Percentiles rank a stretch among this genome's conserved stretches.
Evolutionary conservation across 2,113 vertebrate species (phyloP).

Genomic region (Lophius piscatorius): DNA sequence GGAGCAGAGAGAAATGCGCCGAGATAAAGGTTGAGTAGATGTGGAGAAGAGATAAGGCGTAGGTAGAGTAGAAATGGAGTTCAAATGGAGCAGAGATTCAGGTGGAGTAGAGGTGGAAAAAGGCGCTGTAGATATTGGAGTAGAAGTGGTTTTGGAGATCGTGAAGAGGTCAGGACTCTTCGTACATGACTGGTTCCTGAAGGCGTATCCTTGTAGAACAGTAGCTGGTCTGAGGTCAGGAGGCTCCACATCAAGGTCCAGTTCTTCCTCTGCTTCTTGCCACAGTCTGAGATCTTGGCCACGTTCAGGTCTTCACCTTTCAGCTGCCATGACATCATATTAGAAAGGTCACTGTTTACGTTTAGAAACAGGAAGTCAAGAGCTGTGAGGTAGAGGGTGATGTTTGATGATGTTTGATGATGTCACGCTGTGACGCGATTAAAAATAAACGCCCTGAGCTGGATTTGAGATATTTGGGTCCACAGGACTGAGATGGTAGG

Average conservation of each 20-base stretch:
- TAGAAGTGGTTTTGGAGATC: neutral
- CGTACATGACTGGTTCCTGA: constrained; percentile 83
- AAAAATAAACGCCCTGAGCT: too few species aligned
- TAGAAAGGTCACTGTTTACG: too few species aligned
- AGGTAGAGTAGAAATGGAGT: too few species aligned
- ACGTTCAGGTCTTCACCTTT: constrained; percentile 91
- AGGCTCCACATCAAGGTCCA: constrained; percentile 89
- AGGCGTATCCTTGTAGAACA: constrained; percentile 92
- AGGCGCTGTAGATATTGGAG: neutral
- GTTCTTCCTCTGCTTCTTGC: constrained; percentile 95
- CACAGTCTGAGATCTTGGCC: constrained; percentile 90
- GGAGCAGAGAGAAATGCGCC: too few species aligned
- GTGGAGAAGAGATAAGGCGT: too few species aligned
- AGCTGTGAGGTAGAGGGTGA: too few species aligned
- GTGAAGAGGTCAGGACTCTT: neutral
- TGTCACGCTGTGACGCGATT: too few species aligned
- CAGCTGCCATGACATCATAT: constrained; percentile 31
- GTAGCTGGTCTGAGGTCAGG: constrained; percentile 83
- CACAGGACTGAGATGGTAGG: neutral
- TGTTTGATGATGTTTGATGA: too few species aligned
- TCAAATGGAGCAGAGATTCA: neutral
- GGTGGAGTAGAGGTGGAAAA: neutral
- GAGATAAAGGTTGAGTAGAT: too few species aligned
- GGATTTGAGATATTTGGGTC: too few species aligned
- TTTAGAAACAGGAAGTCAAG: too few species aligned